Evolutionary conservation across 2,888 invertebrate genomes (phyloP).

Genomic region (Aethes cnicana): DNA sequence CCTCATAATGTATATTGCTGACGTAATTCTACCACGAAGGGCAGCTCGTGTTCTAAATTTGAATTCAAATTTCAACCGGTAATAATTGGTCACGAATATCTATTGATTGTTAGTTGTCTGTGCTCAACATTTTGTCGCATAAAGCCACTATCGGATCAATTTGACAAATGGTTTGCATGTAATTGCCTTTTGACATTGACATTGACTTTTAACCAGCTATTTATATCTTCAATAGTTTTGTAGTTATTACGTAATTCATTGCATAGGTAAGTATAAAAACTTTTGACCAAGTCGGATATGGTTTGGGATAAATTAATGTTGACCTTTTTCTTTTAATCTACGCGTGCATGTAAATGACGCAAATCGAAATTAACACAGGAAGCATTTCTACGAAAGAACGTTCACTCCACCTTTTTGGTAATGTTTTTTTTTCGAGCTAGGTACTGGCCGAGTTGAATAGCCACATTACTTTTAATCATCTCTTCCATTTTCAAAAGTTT

Average conservation of each 20-base stretch:
- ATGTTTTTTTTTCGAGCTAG: background rate
- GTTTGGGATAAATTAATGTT: constrained; percentile 10
- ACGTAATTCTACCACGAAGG: too few species aligned
- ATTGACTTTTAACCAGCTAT: constrained; percentile 19
- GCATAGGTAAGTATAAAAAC: background rate
- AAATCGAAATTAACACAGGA: constrained; percentile 24
- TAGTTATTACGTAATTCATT: constrained; percentile 4
- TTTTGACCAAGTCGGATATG: background rate
- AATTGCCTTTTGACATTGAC: constrained; percentile 21
- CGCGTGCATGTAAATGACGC: constrained; percentile 27
- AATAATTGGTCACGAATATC: constrained; percentile 17
- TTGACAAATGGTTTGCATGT: constrained; percentile 14
- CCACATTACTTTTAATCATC: constrained; percentile 23
- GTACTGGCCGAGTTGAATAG: constrained; percentile 14
- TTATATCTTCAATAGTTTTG: constrained; percentile 7
- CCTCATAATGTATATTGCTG: too few species aligned
- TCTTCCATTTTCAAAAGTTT: constrained; percentile 13
- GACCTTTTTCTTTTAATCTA: constrained; percentile 22
- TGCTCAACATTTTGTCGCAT: constrained; percentile 14
- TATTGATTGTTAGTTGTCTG: constrained; percentile 13
- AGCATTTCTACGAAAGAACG: too few species aligned
- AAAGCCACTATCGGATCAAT: constrained; percentile 10
- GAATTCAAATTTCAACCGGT: constrained; percentile 14
- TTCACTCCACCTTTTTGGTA: too few species aligned
- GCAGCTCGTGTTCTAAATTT: constrained; percentile 18